Evolutionary conservation across 2,113 vertebrate species (phyloP), one percentile per base, ranked within the genome.

Genomic region (Labeo catla): DNA sequence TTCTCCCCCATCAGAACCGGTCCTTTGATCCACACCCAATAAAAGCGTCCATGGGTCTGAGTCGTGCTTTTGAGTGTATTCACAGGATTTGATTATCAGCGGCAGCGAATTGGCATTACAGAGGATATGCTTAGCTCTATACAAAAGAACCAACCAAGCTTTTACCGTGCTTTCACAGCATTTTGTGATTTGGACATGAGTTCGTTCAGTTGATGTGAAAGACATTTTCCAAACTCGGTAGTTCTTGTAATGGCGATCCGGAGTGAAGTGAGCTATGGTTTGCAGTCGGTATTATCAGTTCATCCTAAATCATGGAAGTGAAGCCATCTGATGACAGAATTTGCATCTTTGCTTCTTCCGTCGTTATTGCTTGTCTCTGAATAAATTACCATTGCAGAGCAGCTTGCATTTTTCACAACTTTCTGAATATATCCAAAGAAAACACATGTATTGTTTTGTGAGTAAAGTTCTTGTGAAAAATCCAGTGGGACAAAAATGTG

Each of bases 41-140:
- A 72, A 84, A 84, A 84, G 74, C 83, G 23, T 21, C 68, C 39
- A 76, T 43, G 77, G 76, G 77, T 59, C 86, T 80, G 82, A 36
- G 10, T 87, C 61, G 43, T 57, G 23, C 63, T 45, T 47, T 47
- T 78, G 86, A 21, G 70, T 8, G 10, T 86, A 47, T 73, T 86
- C 73, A 36, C 13, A 12, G 80, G 73, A 79, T 86, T 86, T 73
- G 19, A 65, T 78, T 54, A 59, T 80, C 11, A 23, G 77, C 8
- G 10, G 16, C 6, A 66, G 43, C 16, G 80, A 84, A 63, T 81
- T 63, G 61, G 63, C 66, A 34, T 79, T 28, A 43, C 8, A 43
- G 12, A 72, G 68, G 43, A 81, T 83, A 43, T 47, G n/a, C 76
- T 59, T 84, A 84, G 72, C 59, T 76, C 50, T 47, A 61, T 39